Base-by-base conservation (phyloP, 2,888 invertebrate species). In the Timema cristinae region DNA sequence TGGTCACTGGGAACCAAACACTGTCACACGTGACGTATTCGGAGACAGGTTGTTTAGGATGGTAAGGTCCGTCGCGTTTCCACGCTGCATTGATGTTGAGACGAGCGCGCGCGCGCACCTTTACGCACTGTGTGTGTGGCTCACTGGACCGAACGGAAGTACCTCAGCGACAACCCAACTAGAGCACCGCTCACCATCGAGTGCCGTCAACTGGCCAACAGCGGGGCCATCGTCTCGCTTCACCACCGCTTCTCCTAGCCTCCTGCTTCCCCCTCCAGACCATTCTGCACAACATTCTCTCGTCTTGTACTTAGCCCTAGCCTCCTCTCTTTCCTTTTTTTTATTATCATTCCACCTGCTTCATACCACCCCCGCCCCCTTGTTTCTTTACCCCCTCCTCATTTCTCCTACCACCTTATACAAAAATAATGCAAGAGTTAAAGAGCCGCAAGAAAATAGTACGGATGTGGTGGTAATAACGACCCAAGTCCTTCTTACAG, bases 371-470 rank as follows among this genome's bases (percentile, higher is more conserved):
- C 32, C 63, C 63, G 32, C 63, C 63, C 63, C n/a, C 63, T 47
- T 11, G 11, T 7, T 16, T 32, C 32, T 1, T 7, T 6, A 47
- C 16, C 47, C 47, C 32, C 63, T 32, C 63, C 63, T 63, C 63
- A 10, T 63, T 48, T 32, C 15, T 15, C n/a, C 7, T n/a, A 15
- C 59, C 59, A 5, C 59, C 59, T 9, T 63, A 63, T 47, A 63
- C 32, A 63, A 63, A 63, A 63, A 63, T n/a, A 13, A 32, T 63
- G 48, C 63, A 32, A 63, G 63, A 63, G 63, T 63, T 63, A 63
- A 63, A 63, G 63, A 63, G 63, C 63, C 63, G 48, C 47, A 63
- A 63, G 63, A 63, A 63, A 48, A 32, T 32, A 32, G 32, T 32
- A 32, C 32, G 32, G 32, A 32, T 32, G 4, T 32, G 32, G 32